A percentile compares a stretch with the other conserved stretches of the same genome.
Conservation (phyloP, 2,888 invertebrate species). For the Drosophila anceps region DNA sequence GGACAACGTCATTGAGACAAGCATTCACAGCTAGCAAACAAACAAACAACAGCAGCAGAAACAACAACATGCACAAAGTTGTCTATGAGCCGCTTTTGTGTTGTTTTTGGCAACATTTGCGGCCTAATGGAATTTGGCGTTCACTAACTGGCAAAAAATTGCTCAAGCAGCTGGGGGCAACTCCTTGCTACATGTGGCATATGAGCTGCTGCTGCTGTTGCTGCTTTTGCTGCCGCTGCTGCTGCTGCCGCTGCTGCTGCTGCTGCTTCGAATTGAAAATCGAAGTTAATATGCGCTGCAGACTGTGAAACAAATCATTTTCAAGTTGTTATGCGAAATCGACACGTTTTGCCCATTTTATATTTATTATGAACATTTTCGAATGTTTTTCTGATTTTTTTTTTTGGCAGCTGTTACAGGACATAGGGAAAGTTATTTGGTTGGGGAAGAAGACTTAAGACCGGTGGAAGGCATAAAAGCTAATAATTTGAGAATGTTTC, state of each 20-base stretch:
- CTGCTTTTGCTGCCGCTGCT: slow-evolving; percentile 38
- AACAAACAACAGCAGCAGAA: slow-evolving; percentile 29
- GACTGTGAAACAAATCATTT: slow-evolving; percentile 83
- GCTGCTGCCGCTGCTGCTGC: slow-evolving; percentile 25
- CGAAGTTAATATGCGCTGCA: slow-evolving; percentile 82
- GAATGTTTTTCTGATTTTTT: slow-evolving; percentile 31
- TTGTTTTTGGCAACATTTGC: slow-evolving; percentile 68
- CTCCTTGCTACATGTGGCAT: slow-evolving; percentile 39
- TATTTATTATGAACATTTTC: slow-evolving; percentile 76
- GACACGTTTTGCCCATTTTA: slow-evolving; percentile 84
- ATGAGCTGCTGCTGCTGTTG: slow-evolving; percentile 36
- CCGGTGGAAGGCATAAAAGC: slow-evolving; percentile 53
- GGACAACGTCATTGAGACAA: slow-evolving; percentile 74
- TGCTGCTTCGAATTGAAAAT: slow-evolving; percentile 68
- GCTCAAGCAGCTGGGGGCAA: slow-evolving; percentile 41
- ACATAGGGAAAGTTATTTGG: slow-evolving; percentile 12
- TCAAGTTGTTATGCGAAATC: slow-evolving; percentile 82
- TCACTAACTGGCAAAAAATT: slow-evolving; percentile 66
- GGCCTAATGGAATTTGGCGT: slow-evolving; percentile 75
- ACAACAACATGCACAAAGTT: slow-evolving; percentile 42
- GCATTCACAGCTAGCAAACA: slow-evolving; percentile 43
- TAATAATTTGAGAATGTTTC: slow-evolving; percentile 78
- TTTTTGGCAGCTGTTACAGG: slow-evolving; percentile 68
- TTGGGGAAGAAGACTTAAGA: slow-evolving; percentile 5
- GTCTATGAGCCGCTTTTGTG: slow-evolving; percentile 40